These are phyloP conservation scores for Trachelipus rathkii DNA, from an alignment of 1,140 invertebrate genomes.

Conservation along the genomic window DNA sequence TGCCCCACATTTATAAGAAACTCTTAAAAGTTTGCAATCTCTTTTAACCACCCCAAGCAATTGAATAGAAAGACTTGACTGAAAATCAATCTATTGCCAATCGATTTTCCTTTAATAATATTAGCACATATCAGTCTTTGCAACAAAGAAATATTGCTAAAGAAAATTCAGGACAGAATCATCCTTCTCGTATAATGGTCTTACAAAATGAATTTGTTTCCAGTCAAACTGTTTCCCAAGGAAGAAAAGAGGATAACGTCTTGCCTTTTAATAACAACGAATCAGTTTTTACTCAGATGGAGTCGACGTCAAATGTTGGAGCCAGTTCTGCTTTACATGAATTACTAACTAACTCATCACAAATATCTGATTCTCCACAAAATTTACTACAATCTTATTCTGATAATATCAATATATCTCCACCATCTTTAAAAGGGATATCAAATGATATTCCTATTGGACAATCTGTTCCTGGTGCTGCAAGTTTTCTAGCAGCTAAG, in stretches of 20 bases:
- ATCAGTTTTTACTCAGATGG: background rate
- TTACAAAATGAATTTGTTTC: constrained; percentile 24
- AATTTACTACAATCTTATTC: background rate
- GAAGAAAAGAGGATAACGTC: constrained; percentile 19
- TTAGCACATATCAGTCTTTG: no score
- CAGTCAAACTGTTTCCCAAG: constrained; percentile 26
- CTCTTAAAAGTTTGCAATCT: constrained; percentile 35
- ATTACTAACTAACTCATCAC: constrained; percentile 29
- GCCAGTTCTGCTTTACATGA: constrained; percentile 37
- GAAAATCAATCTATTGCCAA: constrained; percentile 7
- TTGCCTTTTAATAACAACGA: constrained; percentile 22
- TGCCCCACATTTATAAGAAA: constrained; percentile 1
- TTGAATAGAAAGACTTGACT: constrained; percentile 32
- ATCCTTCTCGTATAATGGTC: constrained; percentile 20
- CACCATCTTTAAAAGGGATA: constrained; percentile 21
- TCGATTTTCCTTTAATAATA: no score
- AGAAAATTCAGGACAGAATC: constrained; percentile 18
- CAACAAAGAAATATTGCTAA: no score
- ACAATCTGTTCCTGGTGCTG: constrained; percentile 31
- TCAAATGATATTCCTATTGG: constrained; percentile 34
- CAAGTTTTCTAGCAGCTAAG: constrained; percentile 30
- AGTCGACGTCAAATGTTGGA: constrained; percentile 8
- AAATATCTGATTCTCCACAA: constrained; percentile 31
- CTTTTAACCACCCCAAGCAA: constrained; percentile 36
- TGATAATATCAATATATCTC: constrained; percentile 6